Evolutionary conservation across 1,140 invertebrate species (phyloP), one percentile per base, ranked within the genome.

Genomic region (Macrobrachium nipponense): DNA sequence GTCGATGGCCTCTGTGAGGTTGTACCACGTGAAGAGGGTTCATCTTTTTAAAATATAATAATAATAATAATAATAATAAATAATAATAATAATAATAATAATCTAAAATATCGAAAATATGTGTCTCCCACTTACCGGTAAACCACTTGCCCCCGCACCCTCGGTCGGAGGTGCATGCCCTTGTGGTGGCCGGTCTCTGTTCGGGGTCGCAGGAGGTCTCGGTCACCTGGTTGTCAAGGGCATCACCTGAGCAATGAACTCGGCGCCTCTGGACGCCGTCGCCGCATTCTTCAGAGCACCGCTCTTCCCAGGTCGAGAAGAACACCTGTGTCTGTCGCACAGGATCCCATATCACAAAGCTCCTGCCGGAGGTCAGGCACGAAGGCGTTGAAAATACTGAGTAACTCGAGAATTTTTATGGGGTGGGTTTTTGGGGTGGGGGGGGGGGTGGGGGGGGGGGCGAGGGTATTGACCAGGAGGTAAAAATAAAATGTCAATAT

Each of bases 81-180:
- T 18, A 18, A 14, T 11, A 27, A 43, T 51, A 20, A 73, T 36
- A 11, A 36, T 14, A 3, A 62, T 36, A 36, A 36, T 36, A 36
- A 36, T 36, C 51, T 72, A 43, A 4, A 43, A 14, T 15, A 72
- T 36, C 0, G 10, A 27, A 70, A 51, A 64, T 51, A 7, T 36
- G 4, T 36, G 27, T 11, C 51, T 43, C n/a, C 95, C 95, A 96
- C 2, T 94, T 93, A 23, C 95, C 94, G 27, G 92, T 90, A 88
- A 94, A 95, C 95, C 95, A 96, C 87, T 94, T 92, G 0, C 93
- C 94, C 27, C 93, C 92, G 90, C 95, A 95, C 10, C 93, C 91
- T 80, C 92, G 92, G 60, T 93, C 93, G 68, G 93, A 93, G 76
- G 92, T 92, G 88, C 95, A 96, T 5, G 92, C 92, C 89, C 94